Conservation (phyloP, 2,797 vertebrate genomes). For the Chanos chanos region DNA sequence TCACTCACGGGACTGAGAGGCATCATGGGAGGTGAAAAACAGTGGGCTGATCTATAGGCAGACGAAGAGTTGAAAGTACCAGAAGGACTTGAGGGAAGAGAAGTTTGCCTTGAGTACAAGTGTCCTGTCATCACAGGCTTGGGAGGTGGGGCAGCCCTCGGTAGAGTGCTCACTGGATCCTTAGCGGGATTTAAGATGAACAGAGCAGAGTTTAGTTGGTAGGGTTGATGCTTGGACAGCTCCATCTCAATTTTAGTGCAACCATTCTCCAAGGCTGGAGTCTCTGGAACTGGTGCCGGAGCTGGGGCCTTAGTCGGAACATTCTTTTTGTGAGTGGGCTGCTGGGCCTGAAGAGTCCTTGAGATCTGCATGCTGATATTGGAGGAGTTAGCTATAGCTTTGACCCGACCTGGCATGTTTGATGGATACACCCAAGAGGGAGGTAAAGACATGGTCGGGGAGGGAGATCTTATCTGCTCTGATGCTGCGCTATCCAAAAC, state of each 20-base stretch:
- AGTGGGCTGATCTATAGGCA: slow-evolving; percentile 48
- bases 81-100: slow-evolving; percentile 65
- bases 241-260: slow-evolving; percentile 85
- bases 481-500: slow-evolving; percentile 77
- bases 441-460: slow-evolving; percentile 93
- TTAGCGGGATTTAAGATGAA: slow-evolving; percentile 87
- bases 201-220: slow-evolving; percentile 87
- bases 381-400: slow-evolving; percentile 77
- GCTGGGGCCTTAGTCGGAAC: slow-evolving; percentile 42
- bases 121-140: slow-evolving; percentile 66
- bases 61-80: slow-evolving; percentile 64
- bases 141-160: slow-evolving; percentile 74
- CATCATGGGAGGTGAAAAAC: slow-evolving; percentile 66
- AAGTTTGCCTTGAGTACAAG: slow-evolving; percentile 67
- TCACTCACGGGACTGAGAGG: slow-evolving; percentile 49
- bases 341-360: slow-evolving; percentile 70
- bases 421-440: slow-evolving; percentile 92
- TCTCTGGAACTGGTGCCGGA: slow-evolving; percentile 53
- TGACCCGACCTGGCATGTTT: slow-evolving; percentile 78
- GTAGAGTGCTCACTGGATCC: slow-evolving; percentile 71
- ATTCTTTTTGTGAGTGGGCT: slow-evolving; percentile 68
- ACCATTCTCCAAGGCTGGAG: slow-evolving; percentile 74
- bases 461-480: slow-evolving; percentile 77
- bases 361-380: slow-evolving; percentile 75
- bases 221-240: slow-evolving; percentile 83